A percentile compares a stretch with the other conserved stretches of the same genome.
phyloP scores from a whole-genome alignment of 2,888 invertebrate genomes.

The Mesorhabditis belari region DNA sequence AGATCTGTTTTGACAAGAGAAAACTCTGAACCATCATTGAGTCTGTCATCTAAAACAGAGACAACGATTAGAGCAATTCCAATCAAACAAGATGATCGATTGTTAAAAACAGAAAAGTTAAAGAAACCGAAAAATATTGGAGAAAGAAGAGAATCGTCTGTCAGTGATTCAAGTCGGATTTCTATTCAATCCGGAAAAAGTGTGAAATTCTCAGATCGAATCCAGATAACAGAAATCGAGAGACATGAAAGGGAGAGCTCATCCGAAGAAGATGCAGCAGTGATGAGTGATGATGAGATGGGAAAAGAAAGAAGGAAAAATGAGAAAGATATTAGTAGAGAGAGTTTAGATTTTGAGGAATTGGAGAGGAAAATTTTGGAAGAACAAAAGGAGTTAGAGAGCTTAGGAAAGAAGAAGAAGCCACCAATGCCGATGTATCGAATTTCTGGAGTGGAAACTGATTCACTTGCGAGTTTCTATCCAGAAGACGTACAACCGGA shows the following conservation, averaged over 20 bases:
- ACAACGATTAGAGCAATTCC: background rate
- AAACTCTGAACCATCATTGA: background rate
- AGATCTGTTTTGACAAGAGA: background rate
- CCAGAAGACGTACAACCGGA: conserved; percentile 20
- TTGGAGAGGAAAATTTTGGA: background rate
- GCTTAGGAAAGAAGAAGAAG: background rate
- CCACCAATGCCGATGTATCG: background rate
- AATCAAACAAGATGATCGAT: background rate
- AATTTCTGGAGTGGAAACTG: conserved; percentile 11
- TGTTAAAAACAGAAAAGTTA: background rate
- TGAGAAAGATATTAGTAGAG: conserved; percentile 4
- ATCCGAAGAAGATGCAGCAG: conserved; percentile 25
- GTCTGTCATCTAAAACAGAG: background rate
- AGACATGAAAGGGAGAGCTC: conserved; percentile 15
- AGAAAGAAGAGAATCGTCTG: conserved; percentile 32
- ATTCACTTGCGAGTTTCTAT: conserved; percentile 22
- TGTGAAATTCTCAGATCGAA: conserved; percentile 35
- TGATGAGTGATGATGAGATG: conserved; percentile 34
- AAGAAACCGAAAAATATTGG: conserved; percentile 14
- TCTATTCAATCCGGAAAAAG: conserved; percentile 26
- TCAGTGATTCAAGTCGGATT: conserved; percentile 26
- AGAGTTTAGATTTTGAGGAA: conserved; percentile 1
- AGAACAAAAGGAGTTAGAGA: conserved; percentile 8
- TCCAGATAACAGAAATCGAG: conserved; percentile 35
- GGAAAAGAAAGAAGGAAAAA: background rate